phyloP scores from a whole-genome alignment of 2,888 invertebrate species.

The Lithophane leautieri region DNA sequence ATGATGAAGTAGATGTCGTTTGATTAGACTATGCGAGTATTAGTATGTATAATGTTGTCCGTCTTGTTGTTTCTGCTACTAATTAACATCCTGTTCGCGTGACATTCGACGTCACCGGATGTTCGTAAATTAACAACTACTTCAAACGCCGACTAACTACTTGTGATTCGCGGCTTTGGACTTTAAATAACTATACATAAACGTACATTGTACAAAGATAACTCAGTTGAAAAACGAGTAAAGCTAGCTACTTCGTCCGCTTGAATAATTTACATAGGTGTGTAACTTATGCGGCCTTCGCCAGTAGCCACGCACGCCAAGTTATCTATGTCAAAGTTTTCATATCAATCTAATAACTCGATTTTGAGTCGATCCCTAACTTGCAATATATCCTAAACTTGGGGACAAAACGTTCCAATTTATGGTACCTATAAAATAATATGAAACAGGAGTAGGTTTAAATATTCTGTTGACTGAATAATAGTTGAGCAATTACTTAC shows the following conservation, averaged over 20 bases:
- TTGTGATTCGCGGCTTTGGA: conserved; percentile 48
- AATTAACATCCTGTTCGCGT: conserved; percentile 50
- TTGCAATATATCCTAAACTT: conserved; percentile 40
- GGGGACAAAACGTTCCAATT: conserved; percentile 31
- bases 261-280: conserved; percentile 41
- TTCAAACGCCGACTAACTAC: conserved; percentile 47
- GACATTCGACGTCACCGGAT: conserved; percentile 41
- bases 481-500: background rate
- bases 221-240: conserved; percentile 34
- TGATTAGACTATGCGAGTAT: background rate
- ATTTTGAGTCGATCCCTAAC: conserved; percentile 32
- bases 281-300: conserved; percentile 37
- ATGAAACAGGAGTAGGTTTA: background rate
- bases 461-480: background rate
- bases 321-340: conserved; percentile 39
- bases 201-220: conserved; percentile 13
- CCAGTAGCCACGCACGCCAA: conserved; percentile 24
- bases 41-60: conserved; percentile 32
- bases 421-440: background rate
- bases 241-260: conserved; percentile 26
- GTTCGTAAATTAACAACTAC: conserved; percentile 52
- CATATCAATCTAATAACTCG: conserved; percentile 48
- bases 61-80: conserved; percentile 30
- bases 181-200: conserved; percentile 42
- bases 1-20: background rate